phyloP scores from a whole-genome alignment of 2,888 invertebrate species.

The Mongoloraphidia duomilia region DNA sequence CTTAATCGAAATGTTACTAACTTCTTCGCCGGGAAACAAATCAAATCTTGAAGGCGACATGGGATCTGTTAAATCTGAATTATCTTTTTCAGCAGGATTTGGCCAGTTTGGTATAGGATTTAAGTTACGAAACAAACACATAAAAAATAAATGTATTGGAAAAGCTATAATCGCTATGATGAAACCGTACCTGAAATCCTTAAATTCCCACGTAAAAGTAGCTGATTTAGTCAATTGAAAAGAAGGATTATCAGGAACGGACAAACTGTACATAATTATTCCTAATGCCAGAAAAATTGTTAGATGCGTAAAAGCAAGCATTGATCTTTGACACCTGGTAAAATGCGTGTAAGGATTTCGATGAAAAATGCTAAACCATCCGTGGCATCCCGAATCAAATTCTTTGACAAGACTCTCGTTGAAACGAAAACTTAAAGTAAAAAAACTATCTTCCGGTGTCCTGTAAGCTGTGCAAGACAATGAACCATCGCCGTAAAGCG shows the following conservation, averaged over 20 bases:
- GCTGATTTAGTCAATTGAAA: neutral
- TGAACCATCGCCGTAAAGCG: neutral
- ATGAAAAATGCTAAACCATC: neutral
- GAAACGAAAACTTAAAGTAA: neutral
- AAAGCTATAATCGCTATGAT: neutral
- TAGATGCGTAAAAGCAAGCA: neutral
- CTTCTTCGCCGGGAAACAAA: too few relatives aligned
- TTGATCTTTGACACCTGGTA: neutral
- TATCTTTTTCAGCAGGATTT: too few relatives aligned
- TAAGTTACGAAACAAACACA: too few relatives aligned
- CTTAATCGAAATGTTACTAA: too few relatives aligned
- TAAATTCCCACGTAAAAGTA: neutral
- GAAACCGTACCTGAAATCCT: neutral
- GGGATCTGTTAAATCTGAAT: too few relatives aligned
- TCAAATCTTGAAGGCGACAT: too few relatives aligned
- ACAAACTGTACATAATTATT: neutral
- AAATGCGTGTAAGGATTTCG: neutral
- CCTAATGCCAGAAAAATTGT: neutral
- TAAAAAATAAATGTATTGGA: neutral
- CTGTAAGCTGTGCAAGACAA: neutral
- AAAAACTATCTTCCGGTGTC: neutral
- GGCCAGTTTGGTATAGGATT: too few relatives aligned
- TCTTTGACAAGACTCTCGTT: neutral
- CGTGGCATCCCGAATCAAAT: neutral
- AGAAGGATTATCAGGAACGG: neutral